Evolutionary conservation across 2,113 vertebrate species (phyloP).

Genomic region (Alethe diademata): DNA sequence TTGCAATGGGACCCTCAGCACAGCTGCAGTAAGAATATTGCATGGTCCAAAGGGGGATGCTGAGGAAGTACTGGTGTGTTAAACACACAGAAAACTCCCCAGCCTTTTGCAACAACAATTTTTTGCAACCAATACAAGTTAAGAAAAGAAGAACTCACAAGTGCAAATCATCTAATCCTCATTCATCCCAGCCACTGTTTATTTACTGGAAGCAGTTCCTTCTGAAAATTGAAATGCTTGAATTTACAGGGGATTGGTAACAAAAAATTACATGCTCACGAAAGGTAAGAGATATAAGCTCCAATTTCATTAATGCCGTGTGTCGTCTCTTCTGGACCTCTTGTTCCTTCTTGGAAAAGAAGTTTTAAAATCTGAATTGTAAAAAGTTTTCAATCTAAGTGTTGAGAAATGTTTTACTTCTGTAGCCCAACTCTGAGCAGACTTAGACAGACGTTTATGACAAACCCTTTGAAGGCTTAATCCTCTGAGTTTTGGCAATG

Average conservation of each 20-base stretch:
- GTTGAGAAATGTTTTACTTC: neutral
- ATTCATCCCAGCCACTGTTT: neutral
- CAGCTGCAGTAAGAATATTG: neutral
- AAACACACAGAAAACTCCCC: neutral
- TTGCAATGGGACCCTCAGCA: rapidly evolving
- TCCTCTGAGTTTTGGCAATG: neutral
- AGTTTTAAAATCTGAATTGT: neutral
- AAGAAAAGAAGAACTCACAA: neutral
- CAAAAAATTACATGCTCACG: neutral
- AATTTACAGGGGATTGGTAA: neutral
- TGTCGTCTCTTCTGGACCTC: neutral
- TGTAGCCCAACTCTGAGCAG: neutral
- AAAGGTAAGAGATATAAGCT: neutral
- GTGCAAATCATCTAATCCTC: neutral
- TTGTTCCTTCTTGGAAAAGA: neutral
- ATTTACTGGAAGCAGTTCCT: neutral
- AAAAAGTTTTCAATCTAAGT: neutral
- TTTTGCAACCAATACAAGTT: neutral
- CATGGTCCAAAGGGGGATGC: neutral
- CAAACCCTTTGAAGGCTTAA: neutral
- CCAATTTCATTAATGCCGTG: neutral
- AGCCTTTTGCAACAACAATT: neutral
- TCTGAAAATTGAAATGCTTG: neutral
- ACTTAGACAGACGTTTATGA: neutral
- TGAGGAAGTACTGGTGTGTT: neutral